Conservation (phyloP, 2,797 vertebrate genomes). For the Chaunax sp. region DNA sequence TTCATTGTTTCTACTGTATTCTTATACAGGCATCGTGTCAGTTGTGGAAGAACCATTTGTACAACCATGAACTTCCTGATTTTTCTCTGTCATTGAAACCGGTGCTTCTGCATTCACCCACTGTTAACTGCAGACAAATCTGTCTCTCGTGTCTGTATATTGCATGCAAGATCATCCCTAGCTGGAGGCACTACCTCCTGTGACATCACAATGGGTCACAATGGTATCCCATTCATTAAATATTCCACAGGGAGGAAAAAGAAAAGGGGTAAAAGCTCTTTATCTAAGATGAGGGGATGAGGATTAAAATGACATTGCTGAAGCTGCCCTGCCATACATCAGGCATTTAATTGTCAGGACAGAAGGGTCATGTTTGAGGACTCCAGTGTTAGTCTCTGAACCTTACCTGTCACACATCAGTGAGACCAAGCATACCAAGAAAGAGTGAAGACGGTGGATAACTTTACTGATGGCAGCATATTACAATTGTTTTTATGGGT, state of each 20-base stretch:
- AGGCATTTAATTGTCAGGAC: slow-evolving; percentile 35
- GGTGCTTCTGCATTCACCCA: slow-evolving; percentile 16
- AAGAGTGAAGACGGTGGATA: no score
- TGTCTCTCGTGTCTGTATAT: slow-evolving; percentile 26
- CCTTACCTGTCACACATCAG: slow-evolving; percentile 21
- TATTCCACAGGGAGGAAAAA: slow-evolving; percentile 51
- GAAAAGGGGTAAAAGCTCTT: slow-evolving; percentile 51
- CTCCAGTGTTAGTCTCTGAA: slow-evolving; percentile 3
- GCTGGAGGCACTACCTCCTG: slow-evolving; percentile 47
- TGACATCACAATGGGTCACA: slow-evolving; percentile 66
- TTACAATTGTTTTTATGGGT: neutral
- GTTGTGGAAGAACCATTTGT: no score
- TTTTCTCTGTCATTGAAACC: slow-evolving; percentile 14
- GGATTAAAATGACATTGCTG: slow-evolving; percentile 72
- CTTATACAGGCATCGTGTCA: no score
- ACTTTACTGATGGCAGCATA: slow-evolving; percentile 13
- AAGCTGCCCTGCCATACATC: slow-evolving; percentile 30
- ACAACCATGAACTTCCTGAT: no score
- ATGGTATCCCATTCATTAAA: slow-evolving; percentile 55
- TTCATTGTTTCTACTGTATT: no score
- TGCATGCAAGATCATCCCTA: slow-evolving; percentile 33
- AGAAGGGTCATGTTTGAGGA: slow-evolving; percentile 16
- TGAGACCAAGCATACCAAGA: neutral
- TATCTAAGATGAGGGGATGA: slow-evolving; percentile 70
- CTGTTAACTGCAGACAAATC: neutral